Evolutionary conservation across 2,797 vertebrate species (phyloP).

Genomic region (Myotis myotis): DNA sequence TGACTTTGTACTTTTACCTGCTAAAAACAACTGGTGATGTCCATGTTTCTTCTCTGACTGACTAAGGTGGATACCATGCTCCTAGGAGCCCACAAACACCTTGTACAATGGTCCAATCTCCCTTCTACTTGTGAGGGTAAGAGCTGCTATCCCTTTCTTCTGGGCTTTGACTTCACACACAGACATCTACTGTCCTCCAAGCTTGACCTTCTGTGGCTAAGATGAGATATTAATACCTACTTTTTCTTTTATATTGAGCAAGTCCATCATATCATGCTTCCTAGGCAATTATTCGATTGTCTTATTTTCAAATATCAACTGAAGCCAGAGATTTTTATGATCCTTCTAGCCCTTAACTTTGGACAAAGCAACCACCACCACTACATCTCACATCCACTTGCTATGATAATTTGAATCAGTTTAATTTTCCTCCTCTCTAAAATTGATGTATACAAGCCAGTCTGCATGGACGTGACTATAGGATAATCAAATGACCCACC

Average conservation of each 20-base stretch:
- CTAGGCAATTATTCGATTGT: neutral
- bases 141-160: neutral
- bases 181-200: neutral
- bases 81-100: neutral
- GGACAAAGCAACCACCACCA: neutral
- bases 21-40: neutral
- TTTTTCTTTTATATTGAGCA: neutral
- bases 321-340: neutral
- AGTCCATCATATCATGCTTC: neutral
- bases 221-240: neutral
- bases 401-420: constrained; percentile 8
- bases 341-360: neutral
- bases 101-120: neutral
- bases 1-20: neutral
- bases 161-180: neutral
- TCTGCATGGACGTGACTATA: neutral
- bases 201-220: neutral
- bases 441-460: neutral
- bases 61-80: neutral
- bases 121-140: neutral
- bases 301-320: constrained; percentile 1
- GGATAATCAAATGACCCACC: neutral
- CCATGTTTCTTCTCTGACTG: neutral
- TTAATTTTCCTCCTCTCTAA: constrained; percentile 45
- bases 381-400: neutral